Percentiles rank a stretch among this genome's conserved stretches.
phyloP scores from a whole-genome alignment of 2,113 vertebrate species.

The Buteo buteo region DNA sequence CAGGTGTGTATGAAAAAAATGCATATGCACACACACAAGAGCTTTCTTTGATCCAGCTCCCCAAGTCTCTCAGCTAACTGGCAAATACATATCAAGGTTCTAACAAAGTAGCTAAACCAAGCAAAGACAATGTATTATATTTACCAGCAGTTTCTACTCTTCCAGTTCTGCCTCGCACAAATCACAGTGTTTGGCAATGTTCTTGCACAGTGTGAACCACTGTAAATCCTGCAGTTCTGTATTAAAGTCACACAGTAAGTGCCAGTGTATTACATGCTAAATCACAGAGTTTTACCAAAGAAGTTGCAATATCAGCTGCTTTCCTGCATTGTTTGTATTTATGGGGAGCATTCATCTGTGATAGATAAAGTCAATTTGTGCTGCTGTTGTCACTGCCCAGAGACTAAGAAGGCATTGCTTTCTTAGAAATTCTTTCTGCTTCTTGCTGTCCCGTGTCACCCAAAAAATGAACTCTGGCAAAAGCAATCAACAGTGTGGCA shows the following conservation, averaged over 20 bases:
- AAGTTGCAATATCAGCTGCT: constrained; percentile 45
- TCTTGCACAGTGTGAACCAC: fast-evolving
- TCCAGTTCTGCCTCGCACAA: background rate
- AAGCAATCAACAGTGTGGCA: background rate
- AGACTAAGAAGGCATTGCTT: background rate
- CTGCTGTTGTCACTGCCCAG: background rate
- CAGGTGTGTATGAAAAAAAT: background rate
- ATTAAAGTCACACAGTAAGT: background rate
- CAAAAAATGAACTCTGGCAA: background rate
- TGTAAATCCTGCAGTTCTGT: constrained; percentile 18
- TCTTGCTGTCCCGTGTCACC: background rate
- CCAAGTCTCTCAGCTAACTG: background rate
- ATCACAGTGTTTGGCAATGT: background rate
- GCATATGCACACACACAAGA: fast-evolving
- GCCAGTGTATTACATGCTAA: background rate
- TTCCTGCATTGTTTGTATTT: constrained; percentile 25
- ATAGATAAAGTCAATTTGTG: background rate
- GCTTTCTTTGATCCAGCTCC: background rate
- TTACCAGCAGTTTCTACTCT: background rate
- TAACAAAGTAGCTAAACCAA: background rate
- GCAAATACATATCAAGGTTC: background rate
- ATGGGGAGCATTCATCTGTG: background rate
- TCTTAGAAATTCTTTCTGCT: background rate
- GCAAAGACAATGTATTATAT: background rate
- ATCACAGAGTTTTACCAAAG: constrained; percentile 5